A percentile compares a stretch with the other conserved stretches of the same genome.
Conservation (phyloP, 2,888 invertebrate genomes). For the Tipula lateralis region DNA sequence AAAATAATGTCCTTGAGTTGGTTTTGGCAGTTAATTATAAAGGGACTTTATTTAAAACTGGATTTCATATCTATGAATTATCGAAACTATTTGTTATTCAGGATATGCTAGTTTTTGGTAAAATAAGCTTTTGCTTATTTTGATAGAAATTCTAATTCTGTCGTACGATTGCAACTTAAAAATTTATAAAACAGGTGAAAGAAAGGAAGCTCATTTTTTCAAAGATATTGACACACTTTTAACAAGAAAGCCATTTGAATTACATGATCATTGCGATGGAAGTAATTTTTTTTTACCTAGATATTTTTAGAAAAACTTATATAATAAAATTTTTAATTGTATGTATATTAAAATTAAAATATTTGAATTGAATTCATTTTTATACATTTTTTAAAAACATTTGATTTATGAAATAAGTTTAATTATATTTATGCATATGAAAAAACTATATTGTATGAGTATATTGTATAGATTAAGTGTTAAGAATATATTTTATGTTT, state of each 20-base stretch:
- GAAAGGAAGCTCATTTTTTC: neutral
- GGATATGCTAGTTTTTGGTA: neutral
- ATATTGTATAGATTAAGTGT: too few relatives aligned
- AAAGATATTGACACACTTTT: neutral
- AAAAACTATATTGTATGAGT: too few relatives aligned
- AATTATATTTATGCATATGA: too few relatives aligned
- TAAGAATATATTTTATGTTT: too few relatives aligned
- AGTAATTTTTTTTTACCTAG: neutral
- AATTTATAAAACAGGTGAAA: neutral
- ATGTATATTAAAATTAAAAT: neutral
- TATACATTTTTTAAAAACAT: neutral
- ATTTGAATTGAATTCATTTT: neutral
- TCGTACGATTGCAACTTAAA: neutral
- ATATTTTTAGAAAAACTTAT: neutral
- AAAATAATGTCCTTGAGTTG: too few relatives aligned
- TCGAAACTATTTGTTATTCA: neutral
- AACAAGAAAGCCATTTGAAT: neutral
- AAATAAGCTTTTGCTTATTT: neutral
- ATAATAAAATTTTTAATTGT: neutral
- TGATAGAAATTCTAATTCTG: neutral
- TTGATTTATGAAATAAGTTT: neutral
- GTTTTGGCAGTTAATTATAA: too few relatives aligned
- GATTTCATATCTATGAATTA: too few relatives aligned
- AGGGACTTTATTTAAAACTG: too few relatives aligned
- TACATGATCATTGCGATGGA: neutral